Percentiles rank a stretch among this genome's conserved stretches.
phyloP scores from a whole-genome alignment of 2,113 vertebrate genomes.

The Cryptotis parvus region DNA sequence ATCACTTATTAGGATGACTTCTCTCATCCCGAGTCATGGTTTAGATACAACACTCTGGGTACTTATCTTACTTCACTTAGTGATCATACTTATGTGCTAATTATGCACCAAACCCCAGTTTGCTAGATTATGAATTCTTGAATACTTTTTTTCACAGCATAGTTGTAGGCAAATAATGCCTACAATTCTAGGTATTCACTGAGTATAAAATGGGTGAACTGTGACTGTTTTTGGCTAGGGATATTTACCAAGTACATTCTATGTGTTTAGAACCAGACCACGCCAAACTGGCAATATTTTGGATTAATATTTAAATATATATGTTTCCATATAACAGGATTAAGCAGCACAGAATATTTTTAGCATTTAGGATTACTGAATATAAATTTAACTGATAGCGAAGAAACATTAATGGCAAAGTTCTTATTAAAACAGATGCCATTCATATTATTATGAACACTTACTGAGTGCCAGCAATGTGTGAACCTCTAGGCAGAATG shows the following conservation, averaged over 20 bases:
- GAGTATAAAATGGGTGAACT: background rate
- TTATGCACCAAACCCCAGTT: background rate
- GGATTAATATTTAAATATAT: background rate
- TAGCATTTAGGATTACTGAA: slow-evolving; percentile 41
- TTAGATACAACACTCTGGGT: background rate
- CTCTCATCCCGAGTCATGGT: background rate
- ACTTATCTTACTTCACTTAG: background rate
- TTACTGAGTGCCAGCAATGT: slow-evolving; percentile 53
- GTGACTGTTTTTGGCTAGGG: background rate
- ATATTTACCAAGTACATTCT: slow-evolving; percentile 16
- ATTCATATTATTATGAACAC: slow-evolving; percentile 58
- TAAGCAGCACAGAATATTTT: slow-evolving; percentile 47
- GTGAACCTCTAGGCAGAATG: slow-evolving; percentile 61
- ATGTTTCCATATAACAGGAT: background rate
- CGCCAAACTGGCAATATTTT: background rate
- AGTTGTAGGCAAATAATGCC: slow-evolving; percentile 13
- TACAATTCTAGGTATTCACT: background rate
- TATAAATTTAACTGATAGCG: slow-evolving; percentile 46
- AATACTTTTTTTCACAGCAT: background rate
- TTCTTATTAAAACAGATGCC: slow-evolving; percentile 67
- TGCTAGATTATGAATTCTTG: background rate
- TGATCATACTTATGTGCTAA: background rate
- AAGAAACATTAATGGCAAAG: slow-evolving; percentile 55
- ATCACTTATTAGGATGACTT: background rate
- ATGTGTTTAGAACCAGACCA: background rate